phyloP scores from a whole-genome alignment of 1,140 invertebrate genomes.

The Trichonephila clavata region DNA sequence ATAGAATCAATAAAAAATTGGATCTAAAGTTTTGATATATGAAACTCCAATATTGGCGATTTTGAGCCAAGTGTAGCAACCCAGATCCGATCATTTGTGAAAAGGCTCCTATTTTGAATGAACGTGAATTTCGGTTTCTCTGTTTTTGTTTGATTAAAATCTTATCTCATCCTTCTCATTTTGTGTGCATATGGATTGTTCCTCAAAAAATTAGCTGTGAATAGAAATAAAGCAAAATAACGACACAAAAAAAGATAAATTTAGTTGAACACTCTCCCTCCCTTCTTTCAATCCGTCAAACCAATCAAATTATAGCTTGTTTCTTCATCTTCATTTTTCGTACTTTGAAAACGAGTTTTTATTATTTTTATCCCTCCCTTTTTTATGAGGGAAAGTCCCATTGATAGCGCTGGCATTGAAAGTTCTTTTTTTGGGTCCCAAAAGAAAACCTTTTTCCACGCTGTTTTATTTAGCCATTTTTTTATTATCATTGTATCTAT shows the following conservation, averaged over 20 bases:
- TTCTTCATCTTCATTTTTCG: background rate
- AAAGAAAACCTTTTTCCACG: background rate
- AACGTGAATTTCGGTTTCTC: background rate
- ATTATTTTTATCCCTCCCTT: background rate
- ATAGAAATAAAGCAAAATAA: background rate
- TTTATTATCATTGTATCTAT: background rate
- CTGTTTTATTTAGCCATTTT: background rate
- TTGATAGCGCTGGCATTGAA: background rate
- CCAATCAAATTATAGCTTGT: conserved; percentile 10
- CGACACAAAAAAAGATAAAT: background rate
- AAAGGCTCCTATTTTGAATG: conserved; percentile 26
- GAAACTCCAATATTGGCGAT: background rate
- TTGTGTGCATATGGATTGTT: background rate
- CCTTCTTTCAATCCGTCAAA: background rate
- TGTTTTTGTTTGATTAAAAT: background rate
- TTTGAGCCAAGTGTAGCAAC: background rate
- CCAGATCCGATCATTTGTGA: background rate
- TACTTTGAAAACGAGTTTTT: background rate
- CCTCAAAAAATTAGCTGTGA: background rate
- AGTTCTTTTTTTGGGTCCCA: background rate
- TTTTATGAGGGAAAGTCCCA: conserved; percentile 1
- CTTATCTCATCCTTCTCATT: background rate
- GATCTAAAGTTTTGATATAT: background rate
- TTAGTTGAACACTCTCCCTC: background rate
- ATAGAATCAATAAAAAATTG: background rate